Evolutionary conservation across 2,888 invertebrate genomes (phyloP), one percentile per base, ranked within the genome.

Genomic region (Melanchra persicariae): DNA sequence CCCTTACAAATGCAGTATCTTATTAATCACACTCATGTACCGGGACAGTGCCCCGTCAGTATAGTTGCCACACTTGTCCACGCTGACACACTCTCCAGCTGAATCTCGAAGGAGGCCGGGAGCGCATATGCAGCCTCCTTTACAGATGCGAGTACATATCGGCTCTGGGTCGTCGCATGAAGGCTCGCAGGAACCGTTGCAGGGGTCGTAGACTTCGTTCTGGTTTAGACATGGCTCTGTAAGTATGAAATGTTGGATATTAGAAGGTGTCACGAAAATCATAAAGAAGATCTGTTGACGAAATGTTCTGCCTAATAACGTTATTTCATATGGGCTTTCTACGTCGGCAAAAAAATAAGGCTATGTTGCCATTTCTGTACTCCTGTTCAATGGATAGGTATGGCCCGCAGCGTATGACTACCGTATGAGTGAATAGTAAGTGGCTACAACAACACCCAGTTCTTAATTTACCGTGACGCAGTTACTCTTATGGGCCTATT

Each of bases 121-220:
- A 0, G 93, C 84, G 83, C 95, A 96, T 10, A 95, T 79, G 86
- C 95, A 96, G 0, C 95, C 95, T 0, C 92, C 90, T 1, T 86
- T 71, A 83, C 95, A 95, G 3, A 91, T 76, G 62, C 90, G 89
- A 2, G 90, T 89, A 86, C 95, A 95, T n/a, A 95, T 88, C 0
- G 95, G 95, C 49, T 91, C 91, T 0, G 94, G 95, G 43, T 94
- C 91, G 0, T 78, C 74, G 80, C 95, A 96, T 12, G 93, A 89
- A 0, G 96, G 92, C 79, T 95, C 92, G 77, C 95, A 96, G 30
- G 83, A 82, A 0, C 89, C 94, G 64, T 91, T 92, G 82, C 95
- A 96, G 0, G 90, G 79, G 82, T 94, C 94, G 73, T 91, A 95
- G 0, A 92, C 92, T 73, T 96, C 96, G 77, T 95, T 92, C 19